Conservation (phyloP, 2,888 invertebrate species). For the Myathropa florea region DNA sequence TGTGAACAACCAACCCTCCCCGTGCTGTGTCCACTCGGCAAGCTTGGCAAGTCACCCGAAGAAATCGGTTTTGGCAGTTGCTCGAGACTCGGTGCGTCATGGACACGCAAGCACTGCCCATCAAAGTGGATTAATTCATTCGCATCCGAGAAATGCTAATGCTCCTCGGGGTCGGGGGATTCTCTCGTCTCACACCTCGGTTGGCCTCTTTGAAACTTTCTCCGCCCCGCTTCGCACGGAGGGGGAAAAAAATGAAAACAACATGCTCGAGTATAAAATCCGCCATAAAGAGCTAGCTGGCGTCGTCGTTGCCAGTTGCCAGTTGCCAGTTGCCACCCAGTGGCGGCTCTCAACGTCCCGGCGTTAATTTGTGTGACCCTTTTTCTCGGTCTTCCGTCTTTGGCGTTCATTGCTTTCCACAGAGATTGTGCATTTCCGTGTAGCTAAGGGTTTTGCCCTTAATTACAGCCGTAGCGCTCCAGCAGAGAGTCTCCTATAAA, state of each 20-base stretch:
- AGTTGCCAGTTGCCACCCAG: not conserved
- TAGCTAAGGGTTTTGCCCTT: conserved; percentile 65
- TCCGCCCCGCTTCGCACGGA: not conserved
- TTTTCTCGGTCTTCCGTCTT: conserved; percentile 42
- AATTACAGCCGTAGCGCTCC: conserved; percentile 44
- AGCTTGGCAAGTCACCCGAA: not conserved
- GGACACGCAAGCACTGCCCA: not conserved
- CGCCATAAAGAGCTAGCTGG: not conserved
- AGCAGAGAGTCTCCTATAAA: conserved; percentile 30
- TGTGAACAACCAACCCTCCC: not conserved
- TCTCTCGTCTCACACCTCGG: not conserved
- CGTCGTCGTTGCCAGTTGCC: not conserved
- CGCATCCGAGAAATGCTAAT: not conserved
- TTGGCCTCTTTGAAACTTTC: conserved; percentile 29
- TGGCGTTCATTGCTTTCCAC: conserved; percentile 1
- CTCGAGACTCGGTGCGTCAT: not conserved
- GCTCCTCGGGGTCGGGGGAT: not conserved
- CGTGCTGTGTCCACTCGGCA: not conserved
- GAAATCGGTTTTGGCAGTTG: not conserved
- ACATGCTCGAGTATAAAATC: not conserved
- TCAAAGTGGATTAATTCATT: conserved; percentile 6
- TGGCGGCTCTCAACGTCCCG: not conserved
- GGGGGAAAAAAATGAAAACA: conserved; percentile 9
- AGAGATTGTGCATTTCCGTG: conserved; percentile 65
- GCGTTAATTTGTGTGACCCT: conserved; percentile 60